phyloP scores from a whole-genome alignment of 1,140 invertebrate genomes.

The Drosophila oshimai region DNA sequence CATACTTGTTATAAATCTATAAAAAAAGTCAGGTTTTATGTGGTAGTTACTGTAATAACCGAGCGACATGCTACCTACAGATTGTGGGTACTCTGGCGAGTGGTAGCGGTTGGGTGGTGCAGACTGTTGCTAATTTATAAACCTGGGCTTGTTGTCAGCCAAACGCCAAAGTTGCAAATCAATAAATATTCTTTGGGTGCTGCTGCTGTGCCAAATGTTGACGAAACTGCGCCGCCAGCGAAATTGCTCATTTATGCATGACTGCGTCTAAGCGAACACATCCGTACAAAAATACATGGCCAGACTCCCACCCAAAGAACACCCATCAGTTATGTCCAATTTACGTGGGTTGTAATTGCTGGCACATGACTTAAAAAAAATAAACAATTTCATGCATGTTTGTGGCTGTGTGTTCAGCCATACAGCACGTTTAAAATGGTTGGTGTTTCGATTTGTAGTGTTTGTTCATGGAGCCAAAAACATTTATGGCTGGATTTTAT shows the following conservation, averaged over 20 bases:
- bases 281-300: conserved; percentile 19
- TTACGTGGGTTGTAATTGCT: conserved; percentile 61
- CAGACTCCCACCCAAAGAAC: neutral
- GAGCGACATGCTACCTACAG: neutral
- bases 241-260: conserved; percentile 79
- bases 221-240: conserved; percentile 63
- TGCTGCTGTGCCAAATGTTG: conserved; percentile 61
- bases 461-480: conserved; percentile 1
- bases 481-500: neutral
- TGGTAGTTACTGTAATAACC: neutral
- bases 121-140: conserved; percentile 74
- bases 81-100: neutral
- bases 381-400: neutral
- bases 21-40: neutral
- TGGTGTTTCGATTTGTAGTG: neutral
- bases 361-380: conserved; percentile 61
- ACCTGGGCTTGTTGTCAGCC: conserved; percentile 47
- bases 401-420: neutral
- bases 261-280: conserved; percentile 54
- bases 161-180: conserved; percentile 68
- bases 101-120: neutral
- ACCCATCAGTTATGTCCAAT: conserved; percentile 18
- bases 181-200: conserved; percentile 65
- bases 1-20: neutral
- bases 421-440: neutral